phyloP scores from a whole-genome alignment of 2,888 invertebrate species.

The Himalopsyche anomala region DNA sequence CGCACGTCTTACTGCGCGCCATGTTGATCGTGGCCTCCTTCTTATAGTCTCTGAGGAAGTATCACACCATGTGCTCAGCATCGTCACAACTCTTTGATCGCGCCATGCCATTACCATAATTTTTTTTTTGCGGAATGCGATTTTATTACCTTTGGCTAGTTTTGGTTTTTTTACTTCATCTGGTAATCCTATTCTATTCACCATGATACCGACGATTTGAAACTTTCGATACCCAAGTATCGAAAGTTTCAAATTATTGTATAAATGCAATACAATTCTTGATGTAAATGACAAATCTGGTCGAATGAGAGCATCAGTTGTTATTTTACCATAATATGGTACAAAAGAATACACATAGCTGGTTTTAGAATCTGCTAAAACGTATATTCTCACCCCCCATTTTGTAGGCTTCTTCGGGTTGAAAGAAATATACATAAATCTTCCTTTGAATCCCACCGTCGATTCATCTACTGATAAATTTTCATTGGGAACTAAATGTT shows the following conservation, averaged over 20 bases:
- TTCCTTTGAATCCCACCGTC: conserved; percentile 66
- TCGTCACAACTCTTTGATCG: too few relatives aligned
- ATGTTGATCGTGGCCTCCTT: too few relatives aligned
- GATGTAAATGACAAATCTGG: conserved; percentile 51
- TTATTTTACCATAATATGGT: conserved; percentile 63
- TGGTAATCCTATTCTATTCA: conserved; percentile 65
- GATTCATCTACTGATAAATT: conserved; percentile 56
- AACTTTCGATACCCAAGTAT: conserved; percentile 64
- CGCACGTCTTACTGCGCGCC: too few relatives aligned
- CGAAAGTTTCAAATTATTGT: conserved; percentile 53
- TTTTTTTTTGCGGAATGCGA: conserved; percentile 53
- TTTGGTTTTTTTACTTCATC: conserved; percentile 64
- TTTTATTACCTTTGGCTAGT: conserved; percentile 56
- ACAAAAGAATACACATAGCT: conserved; percentile 62
- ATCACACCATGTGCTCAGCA: too few relatives aligned
- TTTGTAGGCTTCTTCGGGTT: conserved; percentile 62
- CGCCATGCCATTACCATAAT: not conserved
- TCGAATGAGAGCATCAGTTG: conserved; percentile 58
- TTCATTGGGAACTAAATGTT: conserved; percentile 38
- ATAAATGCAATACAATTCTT: conserved; percentile 59
- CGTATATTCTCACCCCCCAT: conserved; percentile 53
- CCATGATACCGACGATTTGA: conserved; percentile 65
- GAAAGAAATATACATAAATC: conserved; percentile 63
- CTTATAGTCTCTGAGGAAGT: too few relatives aligned
- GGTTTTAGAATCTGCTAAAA: conserved; percentile 57